phyloP scores from a whole-genome alignment of 2,888 invertebrate species.

The Leucozona laternaria region DNA sequence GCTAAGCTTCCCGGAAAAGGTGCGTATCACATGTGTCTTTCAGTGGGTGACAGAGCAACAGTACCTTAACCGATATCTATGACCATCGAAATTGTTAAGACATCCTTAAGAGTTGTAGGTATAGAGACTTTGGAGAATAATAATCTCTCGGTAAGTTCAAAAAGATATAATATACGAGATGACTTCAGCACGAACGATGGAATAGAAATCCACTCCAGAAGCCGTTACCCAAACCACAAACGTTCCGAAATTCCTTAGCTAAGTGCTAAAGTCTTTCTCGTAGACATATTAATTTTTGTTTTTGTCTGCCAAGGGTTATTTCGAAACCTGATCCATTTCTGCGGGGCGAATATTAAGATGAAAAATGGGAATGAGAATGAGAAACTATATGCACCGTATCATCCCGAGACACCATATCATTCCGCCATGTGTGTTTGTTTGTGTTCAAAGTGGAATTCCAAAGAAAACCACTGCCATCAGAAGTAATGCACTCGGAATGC shows the following conservation, averaged over 20 bases:
- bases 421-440: slow-evolving; percentile 19
- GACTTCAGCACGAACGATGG: slow-evolving; percentile 28
- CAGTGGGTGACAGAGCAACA: slow-evolving; percentile 14
- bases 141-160: slow-evolving; percentile 20
- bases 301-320: slow-evolving; percentile 29
- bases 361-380: slow-evolving; percentile 41
- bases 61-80: slow-evolving; percentile 14
- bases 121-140: neutral
- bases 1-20: slow-evolving; percentile 57
- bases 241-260: slow-evolving; percentile 36
- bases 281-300: slow-evolving; percentile 17
- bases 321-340: slow-evolving; percentile 70
- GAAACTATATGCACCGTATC: slow-evolving; percentile 44
- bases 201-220: slow-evolving; percentile 27
- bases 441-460: slow-evolving; percentile 66
- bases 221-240: slow-evolving; percentile 25
- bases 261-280: slow-evolving; percentile 29
- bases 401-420: slow-evolving; percentile 41
- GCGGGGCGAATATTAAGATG: slow-evolving; percentile 55
- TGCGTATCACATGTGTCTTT: slow-evolving; percentile 60
- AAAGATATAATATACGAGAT: neutral
- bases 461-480: slow-evolving; percentile 69
- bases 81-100: slow-evolving; percentile 26
- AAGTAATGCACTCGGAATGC: slow-evolving; percentile 66
- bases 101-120: neutral